Percentiles rank a stretch among this genome's conserved stretches.
These are phyloP conservation scores for Danaus melanippus DNA, from an alignment of 1,140 invertebrate species.

Conservation along the genomic window DNA sequence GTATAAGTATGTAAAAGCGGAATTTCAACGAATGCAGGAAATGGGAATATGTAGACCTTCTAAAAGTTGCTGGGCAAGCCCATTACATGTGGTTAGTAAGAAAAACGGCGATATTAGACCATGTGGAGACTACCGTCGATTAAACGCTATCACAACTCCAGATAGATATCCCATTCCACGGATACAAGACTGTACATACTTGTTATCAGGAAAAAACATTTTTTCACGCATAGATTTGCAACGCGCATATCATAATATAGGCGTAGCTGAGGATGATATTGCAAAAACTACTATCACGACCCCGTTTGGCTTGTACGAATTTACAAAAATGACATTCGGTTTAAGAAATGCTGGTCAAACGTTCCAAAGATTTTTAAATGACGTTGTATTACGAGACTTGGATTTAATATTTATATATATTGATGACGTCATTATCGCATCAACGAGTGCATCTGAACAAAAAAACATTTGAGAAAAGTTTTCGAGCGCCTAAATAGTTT, in stretches of 20 bases:
- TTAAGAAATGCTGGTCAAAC: no score
- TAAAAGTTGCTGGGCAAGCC: slow-evolving; percentile 17
- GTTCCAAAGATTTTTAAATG: not conserved
- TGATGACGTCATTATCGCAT: slow-evolving; percentile 16
- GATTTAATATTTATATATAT: slow-evolving; percentile 13
- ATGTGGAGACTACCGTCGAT: slow-evolving; percentile 12
- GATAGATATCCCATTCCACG: slow-evolving; percentile 18
- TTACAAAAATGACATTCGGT: no score
- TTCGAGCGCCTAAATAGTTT: slow-evolving; percentile 2
- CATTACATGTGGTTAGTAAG: slow-evolving; percentile 17
- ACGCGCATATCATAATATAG: slow-evolving; percentile 1
- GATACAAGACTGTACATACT: slow-evolving; percentile 12
- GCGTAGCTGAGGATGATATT: not conserved
- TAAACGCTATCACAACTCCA: slow-evolving; percentile 15
- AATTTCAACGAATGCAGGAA: slow-evolving; percentile 15
- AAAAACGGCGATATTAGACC: slow-evolving; percentile 13
- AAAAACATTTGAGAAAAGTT: slow-evolving; percentile 1
- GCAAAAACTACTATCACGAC: no score
- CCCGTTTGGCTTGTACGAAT: no score
- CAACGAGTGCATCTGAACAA: not conserved
- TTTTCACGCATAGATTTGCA: not conserved
- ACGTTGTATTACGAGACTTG: slow-evolving; percentile 8
- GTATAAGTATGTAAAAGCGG: slow-evolving; percentile 12
- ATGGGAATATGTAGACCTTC: slow-evolving; percentile 19
- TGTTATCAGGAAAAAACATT: not conserved